Evolutionary conservation across 2,888 invertebrate species (phyloP).

Genomic region (Agrotis clavis): DNA sequence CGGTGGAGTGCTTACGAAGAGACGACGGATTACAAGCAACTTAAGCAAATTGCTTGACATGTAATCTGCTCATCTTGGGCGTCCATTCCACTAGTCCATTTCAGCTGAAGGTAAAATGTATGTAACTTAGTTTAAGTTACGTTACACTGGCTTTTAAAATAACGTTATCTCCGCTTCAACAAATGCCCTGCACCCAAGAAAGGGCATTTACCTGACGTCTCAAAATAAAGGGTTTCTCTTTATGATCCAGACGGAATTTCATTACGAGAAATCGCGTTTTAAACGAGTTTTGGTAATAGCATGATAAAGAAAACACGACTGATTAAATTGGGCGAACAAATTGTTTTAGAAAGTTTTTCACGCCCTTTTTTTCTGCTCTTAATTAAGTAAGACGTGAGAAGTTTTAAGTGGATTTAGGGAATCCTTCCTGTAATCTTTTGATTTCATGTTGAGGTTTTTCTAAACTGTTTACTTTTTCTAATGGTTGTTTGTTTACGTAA

Average conservation of each 20-base stretch:
- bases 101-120: too few relatives aligned
- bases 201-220: constrained; percentile 60
- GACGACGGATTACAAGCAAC: too few relatives aligned
- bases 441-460: not conserved
- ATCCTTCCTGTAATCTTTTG: constrained; percentile 20
- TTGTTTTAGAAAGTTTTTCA: constrained; percentile 52
- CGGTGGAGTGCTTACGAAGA: too few relatives aligned
- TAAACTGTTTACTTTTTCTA: constrained; percentile 14
- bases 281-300: constrained; percentile 68
- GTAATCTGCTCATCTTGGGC: not conserved
- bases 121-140: not conserved
- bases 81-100: too few relatives aligned
- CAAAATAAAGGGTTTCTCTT: constrained; percentile 73
- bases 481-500: not conserved
- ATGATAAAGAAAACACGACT: constrained; percentile 66
- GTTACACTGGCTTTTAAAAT: constrained; percentile 7
- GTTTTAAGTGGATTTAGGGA: constrained; percentile 51
- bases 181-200: constrained; percentile 25
- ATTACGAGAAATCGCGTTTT: constrained; percentile 75
- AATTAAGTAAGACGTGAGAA: constrained; percentile 36
- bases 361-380: constrained; percentile 27
- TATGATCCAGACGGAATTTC: constrained; percentile 78
- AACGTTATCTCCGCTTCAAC: constrained; percentile 6
- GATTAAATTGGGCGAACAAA: constrained; percentile 60
- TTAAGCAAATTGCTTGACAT: too few relatives aligned